phyloP scores from a whole-genome alignment of 2,797 vertebrate genomes.

The Neopelma chrysocephalum region DNA sequence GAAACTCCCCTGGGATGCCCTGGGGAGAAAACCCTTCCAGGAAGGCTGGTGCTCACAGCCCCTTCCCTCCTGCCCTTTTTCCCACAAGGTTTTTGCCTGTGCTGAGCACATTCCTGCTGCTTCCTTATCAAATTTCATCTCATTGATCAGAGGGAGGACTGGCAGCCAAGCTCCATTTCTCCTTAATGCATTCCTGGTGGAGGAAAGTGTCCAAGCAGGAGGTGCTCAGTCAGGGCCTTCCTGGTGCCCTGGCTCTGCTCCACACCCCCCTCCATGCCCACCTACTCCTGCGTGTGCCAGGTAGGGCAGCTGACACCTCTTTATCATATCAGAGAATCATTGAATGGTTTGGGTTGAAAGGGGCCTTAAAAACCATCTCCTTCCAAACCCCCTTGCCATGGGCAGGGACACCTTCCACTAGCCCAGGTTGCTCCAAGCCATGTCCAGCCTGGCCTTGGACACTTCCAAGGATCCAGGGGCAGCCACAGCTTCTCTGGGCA shows the following conservation, averaged over 20 bases:
- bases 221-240: not conserved
- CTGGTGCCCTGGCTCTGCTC: not conserved
- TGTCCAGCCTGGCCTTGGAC: not conserved
- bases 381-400: not conserved
- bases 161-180: not conserved
- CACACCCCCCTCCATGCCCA: not conserved
- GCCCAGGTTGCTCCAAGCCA: too few relatives aligned
- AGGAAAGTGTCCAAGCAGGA: not conserved
- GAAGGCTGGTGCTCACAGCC: not conserved
- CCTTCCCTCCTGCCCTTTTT: not conserved
- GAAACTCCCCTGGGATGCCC: not conserved
- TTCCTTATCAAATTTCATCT: conserved; percentile 5
- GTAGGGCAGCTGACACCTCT: not conserved
- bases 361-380: not conserved
- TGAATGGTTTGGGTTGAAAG: not conserved
- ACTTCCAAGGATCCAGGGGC: not conserved
- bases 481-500: not conserved
- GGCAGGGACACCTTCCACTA: not conserved
- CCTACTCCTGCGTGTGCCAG: rapidly evolving
- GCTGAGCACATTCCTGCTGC: not conserved
- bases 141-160: not conserved
- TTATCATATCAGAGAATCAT: not conserved
- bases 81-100: not conserved
- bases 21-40: not conserved
- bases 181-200: not conserved